These are phyloP conservation scores for Sternarchorhynchus goeldii DNA, from an alignment of 2,797 vertebrate genomes.

Conservation along the genomic window DNA sequence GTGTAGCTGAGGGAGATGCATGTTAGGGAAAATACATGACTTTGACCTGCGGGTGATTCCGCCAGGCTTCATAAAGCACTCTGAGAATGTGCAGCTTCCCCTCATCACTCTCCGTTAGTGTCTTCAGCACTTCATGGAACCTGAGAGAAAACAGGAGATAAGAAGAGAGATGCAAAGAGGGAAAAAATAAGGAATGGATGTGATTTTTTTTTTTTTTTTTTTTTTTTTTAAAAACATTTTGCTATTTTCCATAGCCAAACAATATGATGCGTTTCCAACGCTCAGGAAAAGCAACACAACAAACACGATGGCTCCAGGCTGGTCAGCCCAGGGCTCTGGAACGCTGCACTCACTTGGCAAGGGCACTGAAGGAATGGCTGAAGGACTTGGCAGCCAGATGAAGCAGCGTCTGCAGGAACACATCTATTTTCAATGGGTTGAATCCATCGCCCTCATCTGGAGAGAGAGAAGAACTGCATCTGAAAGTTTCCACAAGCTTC, in stretches of 20 bases:
- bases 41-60: slow-evolving; percentile 92
- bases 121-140: slow-evolving; percentile 96
- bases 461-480: slow-evolving; percentile 13
- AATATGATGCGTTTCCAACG: too few relatives aligned
- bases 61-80: slow-evolving; percentile 94
- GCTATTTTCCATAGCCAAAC: too few relatives aligned
- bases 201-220: too few relatives aligned
- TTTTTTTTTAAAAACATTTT: neutral
- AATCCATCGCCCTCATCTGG: slow-evolving; percentile 94
- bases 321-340: slow-evolving; percentile 27
- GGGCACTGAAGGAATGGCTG: slow-evolving; percentile 97
- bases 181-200: neutral
- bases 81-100: slow-evolving; percentile 94
- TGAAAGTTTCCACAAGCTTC: slow-evolving; percentile 4
- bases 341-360: slow-evolving; percentile 84
- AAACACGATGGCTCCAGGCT: slow-evolving; percentile 20
- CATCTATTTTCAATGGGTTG: slow-evolving; percentile 96
- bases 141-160: slow-evolving; percentile 65
- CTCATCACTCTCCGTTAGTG: slow-evolving; percentile 89
- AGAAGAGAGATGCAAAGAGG: neutral
- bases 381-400: slow-evolving; percentile 95
- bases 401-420: slow-evolving; percentile 95
- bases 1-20: too few relatives aligned
- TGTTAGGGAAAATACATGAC: too few relatives aligned
- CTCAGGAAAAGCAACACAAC: neutral